Evolutionary conservation across 1,140 invertebrate species (phyloP).

Genomic region (Temnothorax nylanderi): DNA sequence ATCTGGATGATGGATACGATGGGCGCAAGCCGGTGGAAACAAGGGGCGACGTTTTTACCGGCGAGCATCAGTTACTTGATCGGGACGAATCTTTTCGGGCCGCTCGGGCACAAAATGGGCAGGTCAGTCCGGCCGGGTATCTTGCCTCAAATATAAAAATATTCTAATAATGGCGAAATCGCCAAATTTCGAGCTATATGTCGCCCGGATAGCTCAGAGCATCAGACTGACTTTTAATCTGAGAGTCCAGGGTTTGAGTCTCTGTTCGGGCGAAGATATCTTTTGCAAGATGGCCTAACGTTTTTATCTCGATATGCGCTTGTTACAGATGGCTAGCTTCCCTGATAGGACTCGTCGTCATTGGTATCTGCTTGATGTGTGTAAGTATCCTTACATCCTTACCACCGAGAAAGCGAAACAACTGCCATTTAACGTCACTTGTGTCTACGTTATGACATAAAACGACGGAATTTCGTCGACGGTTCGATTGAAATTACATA

Average conservation of each 20-base stretch:
- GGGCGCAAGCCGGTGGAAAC: constrained; percentile 96
- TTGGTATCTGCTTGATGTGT: constrained; percentile 96
- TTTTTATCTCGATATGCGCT: background rate
- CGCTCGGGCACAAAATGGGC: constrained; percentile 98
- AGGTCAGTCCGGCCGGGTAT: constrained; percentile 83
- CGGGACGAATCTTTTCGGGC: constrained; percentile 99
- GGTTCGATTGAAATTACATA: background rate
- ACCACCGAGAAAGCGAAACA: background rate
- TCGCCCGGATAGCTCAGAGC: constrained; percentile 92
- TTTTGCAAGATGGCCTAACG: constrained; percentile 33
- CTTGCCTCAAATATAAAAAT: background rate
- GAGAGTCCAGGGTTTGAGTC: constrained; percentile 92
- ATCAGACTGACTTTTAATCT: constrained; percentile 93
- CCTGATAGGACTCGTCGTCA: constrained; percentile 97
- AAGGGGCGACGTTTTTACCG: constrained; percentile 97
- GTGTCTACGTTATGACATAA: too few species aligned
- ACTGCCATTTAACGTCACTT: background rate
- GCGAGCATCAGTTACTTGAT: constrained; percentile 98
- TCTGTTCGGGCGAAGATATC: constrained; percentile 89
- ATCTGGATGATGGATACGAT: constrained; percentile 99
- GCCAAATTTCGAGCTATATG: constrained; percentile 86
- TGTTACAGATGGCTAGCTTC: constrained; percentile 95
- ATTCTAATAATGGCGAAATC: background rate
- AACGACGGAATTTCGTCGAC: background rate
- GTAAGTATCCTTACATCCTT: constrained; percentile 86